Percentiles rank a stretch among this genome's conserved stretches.
Conservation (phyloP, 2,888 invertebrate species). For the Andrena fulva region DNA sequence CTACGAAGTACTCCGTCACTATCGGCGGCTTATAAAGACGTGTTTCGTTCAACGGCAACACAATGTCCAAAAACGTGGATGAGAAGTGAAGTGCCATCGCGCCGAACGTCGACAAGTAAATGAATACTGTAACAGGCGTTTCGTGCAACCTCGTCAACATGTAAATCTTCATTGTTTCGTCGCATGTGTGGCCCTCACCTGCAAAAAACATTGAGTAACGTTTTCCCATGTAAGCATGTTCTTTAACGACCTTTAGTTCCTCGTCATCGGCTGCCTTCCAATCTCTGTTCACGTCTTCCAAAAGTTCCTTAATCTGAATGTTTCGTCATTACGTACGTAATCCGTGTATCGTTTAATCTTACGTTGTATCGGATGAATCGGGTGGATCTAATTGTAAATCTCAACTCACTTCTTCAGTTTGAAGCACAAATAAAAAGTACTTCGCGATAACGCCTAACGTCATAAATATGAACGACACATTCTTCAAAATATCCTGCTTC, state of each 20-base stretch:
- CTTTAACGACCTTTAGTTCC: background rate
- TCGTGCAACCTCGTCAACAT: background rate
- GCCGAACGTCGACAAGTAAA: background rate
- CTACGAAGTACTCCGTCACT: background rate
- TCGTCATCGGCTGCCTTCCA: background rate
- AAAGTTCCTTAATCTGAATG: background rate
- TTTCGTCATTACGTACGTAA: background rate
- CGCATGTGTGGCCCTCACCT: conserved; percentile 2
- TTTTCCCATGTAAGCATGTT: background rate
- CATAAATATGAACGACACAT: background rate
- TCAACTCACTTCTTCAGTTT: conserved; percentile 1
- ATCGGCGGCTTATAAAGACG: background rate
- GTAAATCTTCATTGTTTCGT: background rate
- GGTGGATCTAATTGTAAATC: background rate
- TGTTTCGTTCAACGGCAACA: conserved; percentile 24
- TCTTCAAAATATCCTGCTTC: background rate
- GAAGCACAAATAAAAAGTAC: background rate
- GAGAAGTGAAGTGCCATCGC: background rate
- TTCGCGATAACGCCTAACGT: background rate
- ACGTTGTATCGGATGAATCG: background rate
- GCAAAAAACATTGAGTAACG: background rate
- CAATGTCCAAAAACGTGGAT: background rate
- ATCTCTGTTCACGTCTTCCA: background rate
- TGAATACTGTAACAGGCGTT: conserved; percentile 7
- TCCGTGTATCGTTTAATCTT: background rate